phyloP scores from a whole-genome alignment of 2,888 invertebrate species.

The Noctua janthina region DNA sequence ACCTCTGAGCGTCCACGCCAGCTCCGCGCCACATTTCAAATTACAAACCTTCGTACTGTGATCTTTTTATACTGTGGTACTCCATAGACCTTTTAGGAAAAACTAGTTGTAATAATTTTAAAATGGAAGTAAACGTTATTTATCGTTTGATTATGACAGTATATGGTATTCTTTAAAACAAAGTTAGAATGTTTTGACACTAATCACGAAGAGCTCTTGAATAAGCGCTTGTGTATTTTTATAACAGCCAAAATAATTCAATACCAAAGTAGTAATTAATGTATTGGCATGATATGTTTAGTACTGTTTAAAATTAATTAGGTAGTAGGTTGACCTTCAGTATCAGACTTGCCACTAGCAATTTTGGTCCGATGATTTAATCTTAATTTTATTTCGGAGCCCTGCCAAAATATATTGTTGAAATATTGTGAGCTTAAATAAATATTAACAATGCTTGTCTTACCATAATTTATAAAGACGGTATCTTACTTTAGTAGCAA shows the following conservation, averaged over 20 bases:
- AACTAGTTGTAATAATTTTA: not conserved
- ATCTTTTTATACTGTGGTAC: not conserved
- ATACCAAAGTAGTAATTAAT: conserved; percentile 26
- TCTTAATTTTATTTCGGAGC: conserved; percentile 20
- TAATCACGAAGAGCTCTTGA: conserved; percentile 12
- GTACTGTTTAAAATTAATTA: conserved; percentile 18
- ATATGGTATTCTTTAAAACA: not conserved
- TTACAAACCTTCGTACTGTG: not conserved
- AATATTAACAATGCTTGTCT: not conserved
- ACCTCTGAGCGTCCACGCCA: conserved; percentile 28
- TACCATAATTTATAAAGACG: not conserved
- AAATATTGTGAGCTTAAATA: not conserved
- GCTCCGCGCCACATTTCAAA: conserved; percentile 58
- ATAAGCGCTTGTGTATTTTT: not conserved
- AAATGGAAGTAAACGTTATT: not conserved
- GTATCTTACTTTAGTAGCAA: not conserved
- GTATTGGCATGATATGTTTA: conserved; percentile 31
- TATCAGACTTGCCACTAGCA: conserved; percentile 16
- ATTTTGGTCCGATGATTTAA: conserved; percentile 19
- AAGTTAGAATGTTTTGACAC: not conserved
- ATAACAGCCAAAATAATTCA: conserved; percentile 18
- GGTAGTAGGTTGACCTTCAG: conserved; percentile 33
- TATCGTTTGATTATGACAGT: not conserved
- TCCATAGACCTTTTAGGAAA: not conserved
- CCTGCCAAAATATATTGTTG: conserved; percentile 31